Percentiles rank a stretch among this genome's conserved stretches.
Evolutionary conservation across 2,888 invertebrate genomes (phyloP).

Genomic region (Ormyrus rosae): DNA sequence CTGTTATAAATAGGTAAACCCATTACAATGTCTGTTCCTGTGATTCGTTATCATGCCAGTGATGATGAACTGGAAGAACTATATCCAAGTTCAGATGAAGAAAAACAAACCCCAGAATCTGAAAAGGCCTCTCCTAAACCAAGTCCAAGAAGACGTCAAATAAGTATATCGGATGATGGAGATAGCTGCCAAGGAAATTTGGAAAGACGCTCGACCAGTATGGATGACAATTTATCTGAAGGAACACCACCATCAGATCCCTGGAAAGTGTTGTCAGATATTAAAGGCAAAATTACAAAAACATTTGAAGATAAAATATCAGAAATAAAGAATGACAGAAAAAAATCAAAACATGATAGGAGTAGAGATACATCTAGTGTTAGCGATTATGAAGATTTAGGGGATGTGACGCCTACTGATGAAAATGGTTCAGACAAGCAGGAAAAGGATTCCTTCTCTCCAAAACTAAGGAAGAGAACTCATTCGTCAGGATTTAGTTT

Average conservation of each 20-base stretch:
- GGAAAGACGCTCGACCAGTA: conserved; percentile 80
- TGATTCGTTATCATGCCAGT: conserved; percentile 86
- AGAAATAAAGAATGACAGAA: conserved; percentile 81
- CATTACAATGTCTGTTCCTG: conserved; percentile 76
- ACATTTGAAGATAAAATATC: conserved; percentile 87
- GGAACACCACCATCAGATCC: conserved; percentile 80
- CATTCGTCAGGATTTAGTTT: conserved; percentile 74
- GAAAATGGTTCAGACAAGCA: conserved; percentile 65
- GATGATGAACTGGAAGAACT: conserved; percentile 86
- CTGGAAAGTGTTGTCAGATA: conserved; percentile 85
- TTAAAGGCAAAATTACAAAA: conserved; percentile 85
- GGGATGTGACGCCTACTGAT: conserved; percentile 68
- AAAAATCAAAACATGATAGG: conserved; percentile 72
- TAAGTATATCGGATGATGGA: conserved; percentile 76
- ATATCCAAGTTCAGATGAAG: conserved; percentile 79
- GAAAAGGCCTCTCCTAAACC: conserved; percentile 71
- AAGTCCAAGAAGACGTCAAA: conserved; percentile 73
- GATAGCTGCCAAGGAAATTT: conserved; percentile 73
- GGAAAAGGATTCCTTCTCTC: conserved; percentile 60
- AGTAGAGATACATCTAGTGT: conserved; percentile 81
- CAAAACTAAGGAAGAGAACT: conserved; percentile 58
- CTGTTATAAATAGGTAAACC: conserved; percentile 71
- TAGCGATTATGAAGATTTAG: conserved; percentile 81
- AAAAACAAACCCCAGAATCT: conserved; percentile 77
- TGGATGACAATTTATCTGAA: conserved; percentile 77